These are phyloP conservation scores for Pluvianellus socialis DNA, from an alignment of 2,113 vertebrate genomes.

Conservation along the genomic window DNA sequence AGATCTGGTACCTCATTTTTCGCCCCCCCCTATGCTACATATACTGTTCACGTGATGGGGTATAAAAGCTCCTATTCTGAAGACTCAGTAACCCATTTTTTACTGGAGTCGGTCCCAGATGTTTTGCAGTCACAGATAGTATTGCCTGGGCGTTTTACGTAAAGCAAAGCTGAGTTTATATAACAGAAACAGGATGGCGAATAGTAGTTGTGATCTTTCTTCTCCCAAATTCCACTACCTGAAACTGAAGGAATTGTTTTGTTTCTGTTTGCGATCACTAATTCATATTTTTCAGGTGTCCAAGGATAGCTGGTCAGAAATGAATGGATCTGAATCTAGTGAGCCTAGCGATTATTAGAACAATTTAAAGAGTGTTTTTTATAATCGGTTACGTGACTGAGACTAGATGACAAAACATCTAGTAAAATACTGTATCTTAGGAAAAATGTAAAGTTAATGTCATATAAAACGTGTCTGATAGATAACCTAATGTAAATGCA, in stretches of 20 bases:
- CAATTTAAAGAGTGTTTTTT: not conserved
- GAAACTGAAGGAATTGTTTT: not conserved
- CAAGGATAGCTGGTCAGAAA: not conserved
- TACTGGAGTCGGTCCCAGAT: not conserved
- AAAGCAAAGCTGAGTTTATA: not conserved
- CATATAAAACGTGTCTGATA: not conserved
- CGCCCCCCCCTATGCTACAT: not conserved
- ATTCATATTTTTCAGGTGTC: not conserved
- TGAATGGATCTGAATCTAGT: not conserved
- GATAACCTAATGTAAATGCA: slow-evolving; percentile 8
- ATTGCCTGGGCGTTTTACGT: not conserved
- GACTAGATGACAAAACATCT: not conserved
- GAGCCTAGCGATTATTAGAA: not conserved
- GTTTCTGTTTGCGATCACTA: not conserved
- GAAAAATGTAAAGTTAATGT: not conserved
- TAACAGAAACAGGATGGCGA: not conserved
- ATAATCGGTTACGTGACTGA: not conserved
- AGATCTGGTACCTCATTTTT: not conserved
- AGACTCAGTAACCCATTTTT: not conserved
- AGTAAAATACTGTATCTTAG: not conserved
- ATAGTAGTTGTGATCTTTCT: not conserved
- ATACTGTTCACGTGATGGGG: not conserved
- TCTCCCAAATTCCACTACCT: not conserved
- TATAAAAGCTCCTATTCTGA: not conserved
- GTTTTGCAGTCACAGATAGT: not conserved